phyloP scores from a whole-genome alignment of 2,113 vertebrate genomes.

The Petroica traversi region DNA sequence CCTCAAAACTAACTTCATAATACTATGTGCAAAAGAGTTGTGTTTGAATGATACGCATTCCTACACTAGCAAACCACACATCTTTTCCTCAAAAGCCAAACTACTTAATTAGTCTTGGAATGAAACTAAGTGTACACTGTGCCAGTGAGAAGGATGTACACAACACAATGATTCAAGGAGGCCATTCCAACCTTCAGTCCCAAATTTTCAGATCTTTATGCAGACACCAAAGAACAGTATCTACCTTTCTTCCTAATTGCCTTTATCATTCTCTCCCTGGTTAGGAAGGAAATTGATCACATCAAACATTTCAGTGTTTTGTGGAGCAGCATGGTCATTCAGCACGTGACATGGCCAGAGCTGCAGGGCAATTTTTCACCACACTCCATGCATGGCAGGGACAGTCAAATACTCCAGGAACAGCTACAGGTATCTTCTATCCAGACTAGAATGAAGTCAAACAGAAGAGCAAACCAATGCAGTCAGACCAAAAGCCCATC shows the following conservation, averaged over 20 bases:
- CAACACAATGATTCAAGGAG: background rate
- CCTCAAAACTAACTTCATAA: background rate
- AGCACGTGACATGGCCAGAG: background rate
- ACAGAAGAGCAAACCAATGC: background rate
- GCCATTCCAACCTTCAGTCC: background rate
- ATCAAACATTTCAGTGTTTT: background rate
- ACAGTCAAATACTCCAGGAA: background rate
- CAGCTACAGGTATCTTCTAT: background rate
- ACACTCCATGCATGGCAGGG: background rate
- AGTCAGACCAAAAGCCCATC: background rate
- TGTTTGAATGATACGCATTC: background rate
- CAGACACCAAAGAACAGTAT: background rate
- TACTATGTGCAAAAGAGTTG: fast-evolving
- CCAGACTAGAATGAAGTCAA: background rate
- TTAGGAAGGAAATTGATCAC: background rate
- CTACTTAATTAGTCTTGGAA: background rate
- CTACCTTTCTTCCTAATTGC: background rate
- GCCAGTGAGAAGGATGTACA: background rate
- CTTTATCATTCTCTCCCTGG: background rate
- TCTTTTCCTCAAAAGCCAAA: background rate
- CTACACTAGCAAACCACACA: background rate
- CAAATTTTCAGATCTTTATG: background rate
- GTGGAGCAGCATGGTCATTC: background rate
- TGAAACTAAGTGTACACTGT: background rate
- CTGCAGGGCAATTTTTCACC: background rate